Conservation (phyloP, 2,888 invertebrate species). For the Lissocephala sabroskyi region DNA sequence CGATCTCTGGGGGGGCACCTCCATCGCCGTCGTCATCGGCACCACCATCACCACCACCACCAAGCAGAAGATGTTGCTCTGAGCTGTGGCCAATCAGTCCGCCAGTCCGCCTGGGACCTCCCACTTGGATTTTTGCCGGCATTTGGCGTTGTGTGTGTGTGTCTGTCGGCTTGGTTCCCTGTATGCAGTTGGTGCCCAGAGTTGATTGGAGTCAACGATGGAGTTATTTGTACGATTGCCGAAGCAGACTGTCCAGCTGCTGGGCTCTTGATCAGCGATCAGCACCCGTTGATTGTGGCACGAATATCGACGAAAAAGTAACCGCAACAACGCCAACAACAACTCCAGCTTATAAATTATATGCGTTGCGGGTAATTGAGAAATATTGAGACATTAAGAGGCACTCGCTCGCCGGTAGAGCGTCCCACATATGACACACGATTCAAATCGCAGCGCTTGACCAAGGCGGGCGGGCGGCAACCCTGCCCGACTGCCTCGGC, state of each 20-base stretch:
- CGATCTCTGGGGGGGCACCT: conserved; percentile 40
- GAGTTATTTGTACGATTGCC: conserved; percentile 65
- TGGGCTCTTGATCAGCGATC: conserved; percentile 21
- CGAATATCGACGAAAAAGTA: conserved; percentile 41
- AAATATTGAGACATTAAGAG: conserved; percentile 61
- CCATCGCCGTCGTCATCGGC: no score
- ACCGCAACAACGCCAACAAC: conserved; percentile 15
- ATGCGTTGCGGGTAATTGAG: conserved; percentile 60
- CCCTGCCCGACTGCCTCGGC: no score
- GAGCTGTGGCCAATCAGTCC: conserved; percentile 19
- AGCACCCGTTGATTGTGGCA: conserved; percentile 39
- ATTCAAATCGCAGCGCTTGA: conserved; percentile 26
- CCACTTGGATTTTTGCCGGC: conserved; percentile 33
- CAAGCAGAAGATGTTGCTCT: conserved; percentile 6
- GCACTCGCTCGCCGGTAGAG: conserved; percentile 11
- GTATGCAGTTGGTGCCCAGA: conserved; percentile 33
- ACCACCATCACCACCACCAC: conserved; percentile 1
- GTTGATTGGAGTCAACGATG: conserved; percentile 67
- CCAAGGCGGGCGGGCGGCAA: no score
- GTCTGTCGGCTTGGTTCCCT: conserved; percentile 9
- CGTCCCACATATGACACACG: conserved; percentile 18
- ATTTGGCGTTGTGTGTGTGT: neutral
- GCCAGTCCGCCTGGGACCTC: conserved; percentile 36
- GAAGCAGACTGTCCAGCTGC: conserved; percentile 2
- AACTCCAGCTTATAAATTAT: conserved; percentile 47